phyloP scores from a whole-genome alignment of 2,113 vertebrate species.

The Gavia stellata region DNA sequence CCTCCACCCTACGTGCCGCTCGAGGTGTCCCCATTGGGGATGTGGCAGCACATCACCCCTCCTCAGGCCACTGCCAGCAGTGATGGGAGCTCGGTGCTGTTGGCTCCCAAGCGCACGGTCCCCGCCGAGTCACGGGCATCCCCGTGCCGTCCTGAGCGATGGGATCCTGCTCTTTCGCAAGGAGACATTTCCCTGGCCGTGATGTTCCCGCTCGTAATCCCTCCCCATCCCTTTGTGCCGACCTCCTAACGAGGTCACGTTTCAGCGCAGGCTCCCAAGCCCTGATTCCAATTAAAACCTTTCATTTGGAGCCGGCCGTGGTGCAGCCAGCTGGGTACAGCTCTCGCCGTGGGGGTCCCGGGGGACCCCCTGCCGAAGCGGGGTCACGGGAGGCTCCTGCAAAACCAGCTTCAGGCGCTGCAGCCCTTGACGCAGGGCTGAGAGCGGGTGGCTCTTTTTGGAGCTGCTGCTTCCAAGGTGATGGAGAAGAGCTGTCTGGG shows the following conservation, averaged over 20 bases:
- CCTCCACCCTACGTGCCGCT: neutral
- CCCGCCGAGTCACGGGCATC: fast-evolving
- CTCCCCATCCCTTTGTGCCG: fast-evolving
- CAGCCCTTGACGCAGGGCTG: neutral
- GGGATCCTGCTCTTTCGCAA: neutral
- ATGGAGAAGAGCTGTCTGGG: neutral
- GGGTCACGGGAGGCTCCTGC: neutral
- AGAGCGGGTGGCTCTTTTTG: neutral
- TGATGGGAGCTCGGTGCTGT: neutral
- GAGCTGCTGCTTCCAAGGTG: neutral
- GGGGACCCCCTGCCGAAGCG: fast-evolving
- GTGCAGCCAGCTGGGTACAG: neutral
- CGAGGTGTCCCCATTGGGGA: neutral
- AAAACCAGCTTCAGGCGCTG: neutral
- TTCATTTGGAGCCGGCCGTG: neutral
- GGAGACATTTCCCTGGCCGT: fast-evolving
- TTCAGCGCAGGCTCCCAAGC: neutral
- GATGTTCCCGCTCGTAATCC: neutral
- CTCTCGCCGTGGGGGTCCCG: neutral
- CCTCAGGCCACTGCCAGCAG: neutral
- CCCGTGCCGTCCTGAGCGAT: fast-evolving
- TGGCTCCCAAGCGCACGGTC: fast-evolving
- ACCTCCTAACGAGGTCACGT: neutral
- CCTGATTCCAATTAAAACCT: slow-evolving; percentile 31
- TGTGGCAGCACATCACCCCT: neutral